These are phyloP conservation scores for Gobionotothen gibberifrons DNA, from an alignment of 2,797 vertebrate genomes.

Conservation along the genomic window DNA sequence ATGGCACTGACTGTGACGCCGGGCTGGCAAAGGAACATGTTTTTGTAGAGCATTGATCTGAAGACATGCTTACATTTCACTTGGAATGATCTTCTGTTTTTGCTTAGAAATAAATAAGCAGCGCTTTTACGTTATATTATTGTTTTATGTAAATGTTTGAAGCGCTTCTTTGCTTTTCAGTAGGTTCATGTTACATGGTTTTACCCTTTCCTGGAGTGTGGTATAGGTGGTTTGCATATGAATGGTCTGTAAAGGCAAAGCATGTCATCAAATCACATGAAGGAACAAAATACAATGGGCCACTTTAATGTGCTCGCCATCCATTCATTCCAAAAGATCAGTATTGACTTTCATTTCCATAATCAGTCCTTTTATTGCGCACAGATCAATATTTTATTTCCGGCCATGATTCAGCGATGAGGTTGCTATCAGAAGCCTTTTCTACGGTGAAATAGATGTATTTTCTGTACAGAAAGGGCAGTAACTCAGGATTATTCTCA, in stretches of 20 bases:
- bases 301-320: not conserved
- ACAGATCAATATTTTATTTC: too few relatives aligned
- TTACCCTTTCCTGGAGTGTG: too few relatives aligned
- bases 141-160: not conserved
- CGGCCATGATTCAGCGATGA: not conserved
- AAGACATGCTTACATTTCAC: slow-evolving; percentile 11
- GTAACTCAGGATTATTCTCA: not conserved
- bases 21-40: slow-evolving; percentile 11
- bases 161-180: not conserved
- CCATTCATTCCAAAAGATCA: not conserved
- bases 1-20: not conserved
- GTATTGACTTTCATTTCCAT: too few relatives aligned
- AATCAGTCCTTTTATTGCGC: too few relatives aligned
- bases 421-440: fast-evolving
- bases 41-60: not conserved
- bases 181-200: not conserved
- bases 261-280: too few relatives aligned
- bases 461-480: not conserved
- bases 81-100: not conserved
- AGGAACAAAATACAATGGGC: too few relatives aligned
- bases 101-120: not conserved
- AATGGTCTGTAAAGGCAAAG: too few relatives aligned
- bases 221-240: too few relatives aligned
- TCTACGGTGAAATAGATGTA: not conserved
- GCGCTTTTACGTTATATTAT: too few relatives aligned